phyloP scores from a whole-genome alignment of 2,797 vertebrate genomes.

The Alcedo atthis region DNA sequence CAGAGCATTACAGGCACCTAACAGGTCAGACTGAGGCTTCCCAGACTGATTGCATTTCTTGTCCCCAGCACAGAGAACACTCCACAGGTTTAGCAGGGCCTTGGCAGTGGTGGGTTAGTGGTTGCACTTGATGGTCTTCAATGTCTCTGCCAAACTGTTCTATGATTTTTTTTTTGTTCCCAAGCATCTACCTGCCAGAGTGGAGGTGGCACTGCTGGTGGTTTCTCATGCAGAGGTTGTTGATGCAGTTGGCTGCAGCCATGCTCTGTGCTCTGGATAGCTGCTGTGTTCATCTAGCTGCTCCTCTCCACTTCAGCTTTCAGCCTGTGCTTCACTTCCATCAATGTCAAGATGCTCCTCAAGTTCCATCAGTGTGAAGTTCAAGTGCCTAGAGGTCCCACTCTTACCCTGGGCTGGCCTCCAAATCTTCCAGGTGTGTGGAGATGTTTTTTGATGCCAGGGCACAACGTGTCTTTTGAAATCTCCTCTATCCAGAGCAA shows the following conservation, averaged over 20 bases:
- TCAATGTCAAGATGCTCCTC: slow-evolving; percentile 39
- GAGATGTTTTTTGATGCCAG: neutral
- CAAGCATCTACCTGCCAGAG: neutral
- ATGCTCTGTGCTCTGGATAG: neutral
- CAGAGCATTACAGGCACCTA: neutral
- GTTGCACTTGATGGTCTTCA: neutral
- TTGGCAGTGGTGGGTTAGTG: neutral
- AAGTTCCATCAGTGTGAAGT: slow-evolving; percentile 32
- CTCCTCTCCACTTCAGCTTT: slow-evolving; percentile 12
- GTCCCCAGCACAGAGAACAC: neutral
- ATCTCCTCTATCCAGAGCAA: neutral
- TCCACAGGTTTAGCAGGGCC: neutral
- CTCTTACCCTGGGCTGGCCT: slow-evolving; percentile 6
- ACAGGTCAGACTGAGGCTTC: neutral
- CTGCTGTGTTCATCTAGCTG: neutral
- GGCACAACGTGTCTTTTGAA: neutral
- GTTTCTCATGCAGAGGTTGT: neutral
- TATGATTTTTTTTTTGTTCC: neutral
- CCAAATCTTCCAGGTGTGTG: slow-evolving; percentile 25
- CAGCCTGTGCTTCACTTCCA: slow-evolving; percentile 9
- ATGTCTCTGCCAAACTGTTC: neutral
- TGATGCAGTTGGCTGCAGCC: neutral
- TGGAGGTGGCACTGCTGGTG: neutral
- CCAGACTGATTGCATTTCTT: neutral
- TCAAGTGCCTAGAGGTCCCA: slow-evolving; percentile 23